Percentiles rank a stretch among this genome's conserved stretches.
Evolutionary conservation across 1,140 invertebrate species (phyloP).

Genomic region (Pseudobourletiella spinata): DNA sequence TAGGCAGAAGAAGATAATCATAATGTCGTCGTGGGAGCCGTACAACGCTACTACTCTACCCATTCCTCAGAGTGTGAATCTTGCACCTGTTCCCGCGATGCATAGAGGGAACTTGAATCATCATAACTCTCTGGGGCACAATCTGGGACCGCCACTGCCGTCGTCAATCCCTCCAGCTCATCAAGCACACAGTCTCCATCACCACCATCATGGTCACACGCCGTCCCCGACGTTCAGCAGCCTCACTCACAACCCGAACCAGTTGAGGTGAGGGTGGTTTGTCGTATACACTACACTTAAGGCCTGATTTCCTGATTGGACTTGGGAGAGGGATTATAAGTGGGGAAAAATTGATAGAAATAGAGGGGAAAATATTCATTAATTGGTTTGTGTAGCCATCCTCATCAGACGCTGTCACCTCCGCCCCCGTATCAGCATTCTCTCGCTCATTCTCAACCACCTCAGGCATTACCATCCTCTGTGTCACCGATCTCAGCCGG

Average conservation of each 20-base stretch:
- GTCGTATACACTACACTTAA: too few relatives aligned
- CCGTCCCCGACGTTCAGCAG: background rate
- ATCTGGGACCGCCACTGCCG: too few relatives aligned
- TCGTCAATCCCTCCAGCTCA: slow-evolving; percentile 9
- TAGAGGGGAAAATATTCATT: background rate
- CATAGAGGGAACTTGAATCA: background rate
- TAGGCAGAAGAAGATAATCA: too few relatives aligned
- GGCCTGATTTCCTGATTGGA: too few relatives aligned
- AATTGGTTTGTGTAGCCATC: background rate
- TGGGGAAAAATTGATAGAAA: background rate
- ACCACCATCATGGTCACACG: slow-evolving; percentile 5
- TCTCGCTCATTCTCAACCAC: background rate
- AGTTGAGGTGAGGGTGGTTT: background rate
- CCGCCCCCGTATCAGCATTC: background rate
- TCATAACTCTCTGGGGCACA: too few relatives aligned
- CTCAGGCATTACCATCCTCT: background rate
- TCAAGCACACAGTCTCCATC: slow-evolving; percentile 18
- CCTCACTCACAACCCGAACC: background rate
- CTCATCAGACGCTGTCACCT: background rate
- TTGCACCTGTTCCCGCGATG: background rate
- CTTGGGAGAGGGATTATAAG: background rate
- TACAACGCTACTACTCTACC: background rate
- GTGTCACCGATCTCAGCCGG: slow-evolving; percentile 7
- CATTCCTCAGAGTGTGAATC: background rate
- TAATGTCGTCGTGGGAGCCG: background rate